phyloP scores from a whole-genome alignment of 2,113 vertebrate species.

The Rousettus leschenaultii region DNA sequence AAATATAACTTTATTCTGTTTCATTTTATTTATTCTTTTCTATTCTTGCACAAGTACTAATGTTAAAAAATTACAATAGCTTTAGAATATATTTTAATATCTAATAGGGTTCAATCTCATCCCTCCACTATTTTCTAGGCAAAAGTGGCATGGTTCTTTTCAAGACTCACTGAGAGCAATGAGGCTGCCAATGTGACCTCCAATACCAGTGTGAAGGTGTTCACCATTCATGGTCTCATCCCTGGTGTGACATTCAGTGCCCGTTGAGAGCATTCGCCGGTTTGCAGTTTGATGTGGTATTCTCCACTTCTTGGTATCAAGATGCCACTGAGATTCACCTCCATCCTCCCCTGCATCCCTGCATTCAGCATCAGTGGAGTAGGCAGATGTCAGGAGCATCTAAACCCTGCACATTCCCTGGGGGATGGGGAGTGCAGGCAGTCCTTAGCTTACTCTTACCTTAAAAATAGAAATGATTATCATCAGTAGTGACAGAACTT shows the following conservation, averaged over 20 bases:
- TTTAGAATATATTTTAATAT: background rate
- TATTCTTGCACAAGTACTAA: background rate
- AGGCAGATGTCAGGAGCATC: background rate
- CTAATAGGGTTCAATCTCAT: background rate
- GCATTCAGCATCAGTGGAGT: background rate
- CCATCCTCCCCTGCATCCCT: background rate
- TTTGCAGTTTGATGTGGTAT: background rate
- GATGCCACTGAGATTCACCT: background rate
- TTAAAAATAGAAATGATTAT: background rate
- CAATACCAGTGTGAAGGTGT: background rate
- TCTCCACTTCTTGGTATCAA: background rate
- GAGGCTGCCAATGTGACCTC: background rate
- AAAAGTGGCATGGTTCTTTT: background rate
- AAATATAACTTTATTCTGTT: background rate
- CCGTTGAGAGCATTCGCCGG: background rate
- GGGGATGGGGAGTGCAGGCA: fast-evolving
- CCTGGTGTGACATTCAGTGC: background rate
- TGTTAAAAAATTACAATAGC: background rate
- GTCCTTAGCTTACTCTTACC: background rate
- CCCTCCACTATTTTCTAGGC: background rate
- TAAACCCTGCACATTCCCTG: background rate
- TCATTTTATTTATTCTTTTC: background rate
- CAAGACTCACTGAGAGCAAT: background rate
- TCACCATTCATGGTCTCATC: background rate
- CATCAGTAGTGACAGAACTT: background rate